Evolutionary conservation across 2,113 vertebrate species (phyloP), one percentile per base, ranked within the genome.

Genomic region (Gallinago paraguaiae): DNA sequence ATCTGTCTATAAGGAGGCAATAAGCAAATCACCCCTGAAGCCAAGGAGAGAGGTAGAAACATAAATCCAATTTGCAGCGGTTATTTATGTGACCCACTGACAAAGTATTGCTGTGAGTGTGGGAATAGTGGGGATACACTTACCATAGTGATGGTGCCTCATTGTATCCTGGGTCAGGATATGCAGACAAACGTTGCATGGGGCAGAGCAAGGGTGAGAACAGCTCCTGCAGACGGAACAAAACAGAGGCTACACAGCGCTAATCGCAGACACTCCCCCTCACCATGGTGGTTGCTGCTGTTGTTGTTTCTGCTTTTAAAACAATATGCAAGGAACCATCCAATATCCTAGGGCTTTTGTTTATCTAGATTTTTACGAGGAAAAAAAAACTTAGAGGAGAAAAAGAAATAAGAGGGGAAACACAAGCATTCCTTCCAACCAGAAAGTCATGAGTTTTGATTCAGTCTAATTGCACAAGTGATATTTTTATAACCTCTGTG

Each of bases 401-500:
- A 45, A 59, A 87, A 90, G 71, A 93, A 94, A 82, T 11, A 71
- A 91, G 93, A 96, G 53, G 93, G 91, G 96, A 93, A 97, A 95
- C 93, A 97, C 94, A 93, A 0, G 4, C 93, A 83, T 94, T 96
- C 95, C 94, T 97, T 97, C 97, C 96, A 95, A 93, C 96, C 88
- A 77, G 74, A 94, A 97, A 97, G 96, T 97, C 97, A 97, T 97
- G 96, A 94, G 95, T 96, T 97, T 97, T 97, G 97, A 95, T 97
- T 96, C 97, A 96, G 88, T 96, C 94, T 97, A 97, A 97, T 97
- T 96, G 94, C 96, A 96, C 93, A 95, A 96, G 96, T 95, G 92
- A 96, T 97, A 97, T 97, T 97, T 97, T 97, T 97, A 95, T 97
- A 97, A 97, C 96, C 97, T 96, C 97, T 96, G 74, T 95, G 85